A percentile compares a stretch with the other conserved stretches of the same genome.
phyloP scores from a whole-genome alignment of 2,797 vertebrate genomes.

The Protosalanx chinensis region DNA sequence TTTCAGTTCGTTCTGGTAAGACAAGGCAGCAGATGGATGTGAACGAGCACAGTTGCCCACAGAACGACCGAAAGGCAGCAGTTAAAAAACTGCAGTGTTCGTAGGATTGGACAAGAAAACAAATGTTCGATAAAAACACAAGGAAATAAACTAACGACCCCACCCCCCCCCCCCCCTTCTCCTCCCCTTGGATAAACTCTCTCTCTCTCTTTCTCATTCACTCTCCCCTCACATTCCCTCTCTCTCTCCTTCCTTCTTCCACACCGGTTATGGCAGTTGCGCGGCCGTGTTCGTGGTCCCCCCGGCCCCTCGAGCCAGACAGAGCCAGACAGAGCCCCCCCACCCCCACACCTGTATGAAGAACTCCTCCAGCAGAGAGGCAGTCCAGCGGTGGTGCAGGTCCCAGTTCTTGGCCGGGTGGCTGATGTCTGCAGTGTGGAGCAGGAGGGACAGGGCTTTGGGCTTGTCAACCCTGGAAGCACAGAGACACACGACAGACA shows the following conservation, averaged over 20 bases:
- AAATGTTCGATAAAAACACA: too few species aligned
- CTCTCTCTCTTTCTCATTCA: neutral
- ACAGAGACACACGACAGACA: neutral
- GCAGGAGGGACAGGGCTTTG: constrained; percentile 84
- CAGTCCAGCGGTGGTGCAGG: constrained; percentile 85
- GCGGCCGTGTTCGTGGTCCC: neutral
- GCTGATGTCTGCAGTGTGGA: constrained; percentile 87
- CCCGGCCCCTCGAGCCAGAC: neutral
- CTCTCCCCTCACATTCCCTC: constrained; percentile 3
- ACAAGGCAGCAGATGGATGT: too few species aligned
- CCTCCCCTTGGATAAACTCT: neutral
- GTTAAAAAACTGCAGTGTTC: too few species aligned
- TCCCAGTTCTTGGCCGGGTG: constrained; percentile 87
- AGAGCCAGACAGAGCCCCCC: neutral
- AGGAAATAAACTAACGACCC: neutral
- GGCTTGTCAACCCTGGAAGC: constrained; percentile 70
- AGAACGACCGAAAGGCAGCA: too few species aligned
- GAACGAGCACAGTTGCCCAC: too few species aligned
- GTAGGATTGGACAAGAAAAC: too few species aligned
- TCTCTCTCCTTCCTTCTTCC: neutral
- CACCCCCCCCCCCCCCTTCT: neutral
- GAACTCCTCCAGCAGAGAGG: constrained; percentile 84
- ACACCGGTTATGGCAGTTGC: neutral
- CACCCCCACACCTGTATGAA: constrained; percentile 79
- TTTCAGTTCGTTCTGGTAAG: too few species aligned